Evolutionary conservation across 1,140 invertebrate species (phyloP).

Genomic region (Anthonomus grandis): DNA sequence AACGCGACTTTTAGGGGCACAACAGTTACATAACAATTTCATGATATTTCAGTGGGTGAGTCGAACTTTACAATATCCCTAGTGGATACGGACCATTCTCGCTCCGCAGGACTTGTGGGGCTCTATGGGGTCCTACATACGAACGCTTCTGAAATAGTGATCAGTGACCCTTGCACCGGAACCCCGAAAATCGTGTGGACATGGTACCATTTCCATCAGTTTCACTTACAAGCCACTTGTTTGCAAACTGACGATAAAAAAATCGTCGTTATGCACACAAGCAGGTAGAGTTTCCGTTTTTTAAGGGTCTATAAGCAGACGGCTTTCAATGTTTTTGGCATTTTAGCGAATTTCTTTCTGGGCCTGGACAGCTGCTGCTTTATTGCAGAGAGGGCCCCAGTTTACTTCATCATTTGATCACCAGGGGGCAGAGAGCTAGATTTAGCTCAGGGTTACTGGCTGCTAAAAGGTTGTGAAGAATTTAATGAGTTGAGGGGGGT

Average conservation of each 20-base stretch:
- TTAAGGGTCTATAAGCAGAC: slow-evolving; percentile 10
- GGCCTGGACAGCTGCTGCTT: slow-evolving; percentile 52
- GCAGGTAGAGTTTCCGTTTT: slow-evolving; percentile 39
- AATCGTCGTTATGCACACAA: slow-evolving; percentile 56
- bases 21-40: slow-evolving; percentile 6
- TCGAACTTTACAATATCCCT: slow-evolving; percentile 53
- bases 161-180: slow-evolving; percentile 52
- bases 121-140: slow-evolving; percentile 53
- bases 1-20: not conserved
- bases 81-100: slow-evolving; percentile 55
- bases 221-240: slow-evolving; percentile 51
- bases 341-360: slow-evolving; percentile 50
- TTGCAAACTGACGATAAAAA: slow-evolving; percentile 54
- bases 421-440: slow-evolving; percentile 49
- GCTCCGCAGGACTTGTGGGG: slow-evolving; percentile 52
- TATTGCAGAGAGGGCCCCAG: slow-evolving; percentile 51
- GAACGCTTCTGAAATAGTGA: slow-evolving; percentile 49
- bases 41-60: slow-evolving; percentile 40
- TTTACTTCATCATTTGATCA: slow-evolving; percentile 50
- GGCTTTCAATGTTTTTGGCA: not conserved
- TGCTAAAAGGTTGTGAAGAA: slow-evolving; percentile 15
- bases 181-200: slow-evolving; percentile 49
- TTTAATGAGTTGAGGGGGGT: not conserved
- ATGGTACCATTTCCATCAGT: slow-evolving; percentile 55
- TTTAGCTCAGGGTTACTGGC: slow-evolving; percentile 13